Evolutionary conservation across 2,797 vertebrate genomes (phyloP).

Genomic region (Buceros bicornis): DNA sequence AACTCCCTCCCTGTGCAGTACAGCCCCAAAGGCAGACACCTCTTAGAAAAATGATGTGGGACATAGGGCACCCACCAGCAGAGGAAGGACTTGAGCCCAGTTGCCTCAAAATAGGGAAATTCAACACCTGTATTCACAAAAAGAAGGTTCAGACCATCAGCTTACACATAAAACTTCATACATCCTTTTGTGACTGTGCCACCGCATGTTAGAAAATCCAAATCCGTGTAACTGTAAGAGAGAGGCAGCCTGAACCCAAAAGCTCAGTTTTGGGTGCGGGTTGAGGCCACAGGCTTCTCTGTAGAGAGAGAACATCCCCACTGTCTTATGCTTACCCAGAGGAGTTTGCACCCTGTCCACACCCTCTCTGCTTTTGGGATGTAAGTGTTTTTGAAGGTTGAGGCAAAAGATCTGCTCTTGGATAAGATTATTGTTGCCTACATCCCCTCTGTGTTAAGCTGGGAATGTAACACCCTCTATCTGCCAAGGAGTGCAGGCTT

Average conservation of each 20-base stretch:
- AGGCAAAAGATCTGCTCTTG: not conserved
- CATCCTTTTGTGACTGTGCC: not conserved
- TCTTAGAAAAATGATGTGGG: not conserved
- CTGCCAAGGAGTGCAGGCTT: not conserved
- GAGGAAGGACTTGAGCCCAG: not conserved
- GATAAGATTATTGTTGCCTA: not conserved
- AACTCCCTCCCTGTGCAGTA: not conserved
- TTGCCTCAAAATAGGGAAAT: not conserved
- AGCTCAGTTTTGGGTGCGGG: not conserved
- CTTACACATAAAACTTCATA: not conserved
- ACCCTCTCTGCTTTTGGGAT: not conserved
- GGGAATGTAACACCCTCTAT: fast-evolving
- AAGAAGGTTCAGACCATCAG: not conserved
- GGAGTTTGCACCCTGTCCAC: not conserved
- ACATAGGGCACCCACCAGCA: not conserved
- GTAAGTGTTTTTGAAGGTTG: not conserved
- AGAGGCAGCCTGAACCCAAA: not conserved
- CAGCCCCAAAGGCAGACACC: not conserved
- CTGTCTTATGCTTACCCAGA: not conserved
- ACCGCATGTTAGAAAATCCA: not conserved
- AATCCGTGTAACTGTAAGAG: not conserved
- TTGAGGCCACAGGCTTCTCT: not conserved
- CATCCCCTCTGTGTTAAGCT: not conserved
- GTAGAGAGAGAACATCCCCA: not conserved
- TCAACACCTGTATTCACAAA: not conserved